Conservation (phyloP, 2,888 invertebrate genomes). For the Incurvaria masculella region DNA sequence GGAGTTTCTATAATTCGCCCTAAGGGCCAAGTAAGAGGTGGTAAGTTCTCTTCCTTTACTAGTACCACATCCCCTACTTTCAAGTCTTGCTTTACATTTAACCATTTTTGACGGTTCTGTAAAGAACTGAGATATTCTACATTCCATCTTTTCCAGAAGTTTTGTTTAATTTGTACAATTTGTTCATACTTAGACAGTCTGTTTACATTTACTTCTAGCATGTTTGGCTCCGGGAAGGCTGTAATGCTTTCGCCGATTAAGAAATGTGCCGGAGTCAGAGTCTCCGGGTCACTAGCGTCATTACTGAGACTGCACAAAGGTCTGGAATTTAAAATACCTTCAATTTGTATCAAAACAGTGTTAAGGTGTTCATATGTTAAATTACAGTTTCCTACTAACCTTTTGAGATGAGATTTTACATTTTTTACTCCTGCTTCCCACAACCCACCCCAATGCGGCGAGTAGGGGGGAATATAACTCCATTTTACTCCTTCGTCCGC, state of each 20-base stretch:
- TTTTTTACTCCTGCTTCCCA: neutral
- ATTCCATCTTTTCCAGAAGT: neutral
- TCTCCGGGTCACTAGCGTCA: neutral
- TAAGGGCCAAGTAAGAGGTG: neutral
- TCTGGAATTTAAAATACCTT: neutral
- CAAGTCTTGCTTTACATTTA: neutral
- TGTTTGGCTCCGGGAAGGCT: constrained; percentile 9
- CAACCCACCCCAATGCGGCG: neutral
- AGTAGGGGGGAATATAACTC: neutral
- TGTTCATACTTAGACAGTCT: neutral
- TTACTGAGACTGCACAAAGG: neutral
- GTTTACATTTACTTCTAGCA: neutral
- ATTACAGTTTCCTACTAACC: neutral
- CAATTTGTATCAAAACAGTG: constrained; percentile 4
- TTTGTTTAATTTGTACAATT: neutral
- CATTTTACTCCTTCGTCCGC: neutral
- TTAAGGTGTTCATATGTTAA: neutral
- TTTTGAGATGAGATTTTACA: neutral
- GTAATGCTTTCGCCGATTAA: constrained; percentile 11
- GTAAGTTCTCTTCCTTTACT: neutral
- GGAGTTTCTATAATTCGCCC: neutral
- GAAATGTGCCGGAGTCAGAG: neutral
- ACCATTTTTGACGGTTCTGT: neutral
- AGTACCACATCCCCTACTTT: neutral
- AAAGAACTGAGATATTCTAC: neutral